Evolutionary conservation across 2,888 invertebrate species (phyloP).

Genomic region (Acronicta leporina): DNA sequence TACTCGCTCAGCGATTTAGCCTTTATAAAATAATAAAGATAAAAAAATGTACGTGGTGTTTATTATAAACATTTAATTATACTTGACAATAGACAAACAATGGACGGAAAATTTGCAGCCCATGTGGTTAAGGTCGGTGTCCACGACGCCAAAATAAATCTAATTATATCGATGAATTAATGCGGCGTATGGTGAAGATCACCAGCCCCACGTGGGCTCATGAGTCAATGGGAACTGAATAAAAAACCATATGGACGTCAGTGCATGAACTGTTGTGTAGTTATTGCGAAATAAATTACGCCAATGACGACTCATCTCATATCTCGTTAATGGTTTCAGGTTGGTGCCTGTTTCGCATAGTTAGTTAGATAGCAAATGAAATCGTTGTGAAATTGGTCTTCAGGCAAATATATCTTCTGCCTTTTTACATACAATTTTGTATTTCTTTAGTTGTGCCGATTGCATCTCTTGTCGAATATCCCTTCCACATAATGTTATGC

Average conservation of each 20-base stretch:
- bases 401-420: no score
- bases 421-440: no score
- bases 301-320: conserved; percentile 11
- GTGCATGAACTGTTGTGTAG: conserved; percentile 24
- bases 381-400: neutral
- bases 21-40: no score
- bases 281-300: conserved; percentile 43
- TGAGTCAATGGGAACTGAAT: conserved; percentile 57
- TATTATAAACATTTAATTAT: no score
- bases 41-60: no score
- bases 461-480: no score
- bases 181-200: conserved; percentile 38
- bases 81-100: conserved; percentile 5
- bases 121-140: conserved; percentile 41
- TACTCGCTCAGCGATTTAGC: no score
- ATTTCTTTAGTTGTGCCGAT: no score
- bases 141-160: conserved; percentile 35
- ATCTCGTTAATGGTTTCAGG: conserved; percentile 19
- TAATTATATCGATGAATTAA: conserved; percentile 52
- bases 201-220: conserved; percentile 31
- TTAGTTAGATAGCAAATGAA: no score
- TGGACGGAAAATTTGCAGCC: conserved; percentile 26
- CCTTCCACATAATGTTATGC: no score
- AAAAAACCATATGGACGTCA: conserved; percentile 37
- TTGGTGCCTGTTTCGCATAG: conserved; percentile 29